Evolutionary conservation across 2,797 vertebrate species (phyloP).

Genomic region (Cygnus olor): DNA sequence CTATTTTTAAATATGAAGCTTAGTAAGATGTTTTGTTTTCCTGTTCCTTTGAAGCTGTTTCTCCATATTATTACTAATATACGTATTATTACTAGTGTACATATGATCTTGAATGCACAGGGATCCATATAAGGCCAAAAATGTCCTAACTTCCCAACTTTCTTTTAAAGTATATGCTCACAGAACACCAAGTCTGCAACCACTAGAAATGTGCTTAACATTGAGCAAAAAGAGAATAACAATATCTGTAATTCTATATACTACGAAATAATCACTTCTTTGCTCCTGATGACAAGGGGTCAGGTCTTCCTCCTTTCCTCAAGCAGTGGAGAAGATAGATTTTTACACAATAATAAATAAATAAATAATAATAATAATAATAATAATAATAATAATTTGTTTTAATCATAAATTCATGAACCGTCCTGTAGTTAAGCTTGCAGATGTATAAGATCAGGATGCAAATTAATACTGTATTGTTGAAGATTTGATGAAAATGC

Average conservation of each 20-base stretch:
- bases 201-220: neutral
- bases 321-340: neutral
- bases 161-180: neutral
- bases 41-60: neutral
- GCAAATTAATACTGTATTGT: slow-evolving; percentile 1
- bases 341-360: neutral
- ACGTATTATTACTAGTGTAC: neutral
- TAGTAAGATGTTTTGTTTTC: neutral
- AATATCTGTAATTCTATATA: neutral
- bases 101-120: neutral
- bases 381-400: too few species aligned
- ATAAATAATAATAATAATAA: neutral
- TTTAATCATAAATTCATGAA: neutral
- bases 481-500: slow-evolving; percentile 32
- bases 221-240: neutral
- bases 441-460: neutral
- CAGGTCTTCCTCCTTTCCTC: neutral
- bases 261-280: neutral
- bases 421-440: neutral
- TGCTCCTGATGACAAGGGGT: neutral
- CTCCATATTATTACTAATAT: neutral
- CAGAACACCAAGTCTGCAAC: neutral
- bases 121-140: neutral
- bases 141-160: neutral
- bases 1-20: neutral